A percentile compares a stretch with the other conserved stretches of the same genome.
Evolutionary conservation across 2,113 vertebrate species (phyloP).

Genomic region (Gorilla gorilla): DNA sequence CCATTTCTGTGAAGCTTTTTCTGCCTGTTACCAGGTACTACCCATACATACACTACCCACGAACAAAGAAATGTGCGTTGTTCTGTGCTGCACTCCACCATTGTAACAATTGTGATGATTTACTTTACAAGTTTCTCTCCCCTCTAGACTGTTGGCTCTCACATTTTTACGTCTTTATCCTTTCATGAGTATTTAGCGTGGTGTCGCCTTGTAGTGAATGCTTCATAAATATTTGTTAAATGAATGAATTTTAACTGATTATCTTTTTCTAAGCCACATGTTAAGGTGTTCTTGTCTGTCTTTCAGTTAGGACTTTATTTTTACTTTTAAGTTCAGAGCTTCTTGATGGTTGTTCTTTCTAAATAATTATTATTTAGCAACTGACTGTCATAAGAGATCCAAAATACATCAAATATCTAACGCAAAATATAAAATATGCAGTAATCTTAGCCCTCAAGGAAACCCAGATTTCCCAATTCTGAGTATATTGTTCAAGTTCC

Average conservation of each 20-base stretch:
- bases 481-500: not conserved
- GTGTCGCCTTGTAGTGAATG: not conserved
- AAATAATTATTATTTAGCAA: not conserved
- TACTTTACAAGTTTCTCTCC: not conserved
- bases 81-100: not conserved
- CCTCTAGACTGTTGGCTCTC: not conserved
- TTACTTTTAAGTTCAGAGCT: not conserved
- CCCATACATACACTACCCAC: not conserved
- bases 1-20: not conserved
- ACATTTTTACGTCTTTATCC: not conserved
- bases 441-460: no score
- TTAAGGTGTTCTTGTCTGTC: not conserved
- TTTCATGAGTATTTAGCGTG: not conserved
- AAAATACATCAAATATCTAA: no score
- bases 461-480: not conserved
- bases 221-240: constrained; percentile 23
- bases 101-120: not conserved
- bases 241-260: not conserved
- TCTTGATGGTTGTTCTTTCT: not conserved
- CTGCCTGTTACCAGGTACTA: not conserved
- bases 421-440: no score
- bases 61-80: not conserved
- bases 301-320: not conserved
- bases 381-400: not conserved
- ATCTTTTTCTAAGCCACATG: constrained; percentile 8